Evolutionary conservation across 2,113 vertebrate species (phyloP), one percentile per base, ranked within the genome.

Genomic region (Procavia capensis): DNA sequence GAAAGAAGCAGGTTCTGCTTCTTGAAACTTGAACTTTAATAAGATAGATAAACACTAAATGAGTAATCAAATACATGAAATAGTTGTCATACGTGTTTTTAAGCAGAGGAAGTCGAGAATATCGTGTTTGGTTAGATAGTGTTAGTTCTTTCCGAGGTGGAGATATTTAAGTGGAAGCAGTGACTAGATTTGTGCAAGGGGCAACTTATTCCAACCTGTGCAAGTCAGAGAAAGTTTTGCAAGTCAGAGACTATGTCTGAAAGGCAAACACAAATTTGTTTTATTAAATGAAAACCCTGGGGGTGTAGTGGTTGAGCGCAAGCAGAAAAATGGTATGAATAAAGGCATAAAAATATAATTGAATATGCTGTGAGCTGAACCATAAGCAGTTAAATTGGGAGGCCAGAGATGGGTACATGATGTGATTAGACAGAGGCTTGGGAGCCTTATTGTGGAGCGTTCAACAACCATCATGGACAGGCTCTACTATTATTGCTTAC

Each of bases 141-240:
- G 8, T 6, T 13, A 57, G 34, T 76, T 70, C 7, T 78, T 87
- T 86, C 31, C 41, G 50, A 90, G 16, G 47, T 16, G 13, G 4
- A 57, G 27, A 14, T 7, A 25, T 70, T 59, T 79, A 59, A 90
- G 31, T 20, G 41, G 41, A 61, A 14, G 14, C 7, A 13, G 5
- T 61, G 20, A 76, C 3, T 10, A 3, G 0, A 2, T 47, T 1
- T n/a, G 0, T 81, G 7, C 4, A 14, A 17, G 29, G 31, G 8
- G 0, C 22, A 16, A 66, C 2, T 61, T 39, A 9, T 24, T 88
- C 16, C 31, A 34, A 78, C 1, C 11, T 66, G 66, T 13, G 54
- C 43, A 81, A 74, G 36, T 31, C 29, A 68, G 34, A 70, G 29
- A 81, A 75, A 14, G 8, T 3, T 27, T 85, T 20, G 47, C 45